A percentile compares a stretch with the other conserved stretches of the same genome.
Conservation (phyloP, 1,140 invertebrate species). For the Daktulosphaira vitifoliae region DNA sequence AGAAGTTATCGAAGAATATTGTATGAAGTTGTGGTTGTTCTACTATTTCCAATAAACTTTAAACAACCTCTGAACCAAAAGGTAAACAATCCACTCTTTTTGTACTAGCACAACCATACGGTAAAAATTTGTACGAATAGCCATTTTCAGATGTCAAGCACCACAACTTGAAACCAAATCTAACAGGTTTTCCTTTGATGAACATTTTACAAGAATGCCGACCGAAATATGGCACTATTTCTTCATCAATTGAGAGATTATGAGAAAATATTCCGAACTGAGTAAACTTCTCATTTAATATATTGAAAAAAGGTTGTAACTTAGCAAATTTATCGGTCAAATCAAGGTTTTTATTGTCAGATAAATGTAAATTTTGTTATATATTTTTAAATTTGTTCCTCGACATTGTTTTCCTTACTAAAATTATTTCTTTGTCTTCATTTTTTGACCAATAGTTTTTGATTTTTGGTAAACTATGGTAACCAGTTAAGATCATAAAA, state of each 20-base stretch:
- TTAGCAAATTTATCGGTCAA: conserved; percentile 33
- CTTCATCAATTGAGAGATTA: conserved; percentile 43
- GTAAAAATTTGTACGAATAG: conserved; percentile 27
- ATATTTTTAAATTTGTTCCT: conserved; percentile 33
- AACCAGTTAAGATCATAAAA: conserved; percentile 34
- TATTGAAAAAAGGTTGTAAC: conserved; percentile 31
- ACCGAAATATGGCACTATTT: conserved; percentile 48
- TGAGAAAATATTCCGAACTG: neutral
- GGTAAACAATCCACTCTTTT: conserved; percentile 1
- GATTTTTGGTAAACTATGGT: conserved; percentile 33
- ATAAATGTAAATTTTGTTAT: conserved; percentile 29
- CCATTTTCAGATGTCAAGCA: conserved; percentile 12
- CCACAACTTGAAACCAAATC: conserved; percentile 46
- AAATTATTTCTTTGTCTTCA: conserved; percentile 24
- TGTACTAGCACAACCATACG: conserved; percentile 18
- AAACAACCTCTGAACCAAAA: conserved; percentile 25
- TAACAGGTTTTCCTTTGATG: conserved; percentile 46
- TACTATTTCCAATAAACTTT: neutral
- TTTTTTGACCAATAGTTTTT: conserved; percentile 36
- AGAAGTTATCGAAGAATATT: conserved; percentile 25
- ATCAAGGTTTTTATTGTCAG: conserved; percentile 31
- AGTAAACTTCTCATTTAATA: conserved; percentile 9
- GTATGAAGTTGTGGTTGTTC: neutral
- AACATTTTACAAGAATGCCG: conserved; percentile 44
- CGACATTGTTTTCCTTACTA: conserved; percentile 33